Conservation (phyloP, 2,113 vertebrate genomes). For the Aegithalos caudatus region DNA sequence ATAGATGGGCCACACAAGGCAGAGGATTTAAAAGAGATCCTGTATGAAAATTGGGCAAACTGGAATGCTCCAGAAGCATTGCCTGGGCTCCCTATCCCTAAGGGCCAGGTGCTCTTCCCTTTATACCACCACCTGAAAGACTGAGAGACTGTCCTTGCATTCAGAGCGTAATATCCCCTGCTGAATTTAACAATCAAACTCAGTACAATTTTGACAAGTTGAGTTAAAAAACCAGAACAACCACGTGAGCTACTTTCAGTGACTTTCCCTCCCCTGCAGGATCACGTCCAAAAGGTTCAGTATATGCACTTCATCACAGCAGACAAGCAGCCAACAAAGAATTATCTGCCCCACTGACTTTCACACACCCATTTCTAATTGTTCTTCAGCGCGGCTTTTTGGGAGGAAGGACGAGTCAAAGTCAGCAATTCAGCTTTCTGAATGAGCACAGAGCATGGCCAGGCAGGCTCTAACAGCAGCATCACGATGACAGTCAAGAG, state of each 20-base stretch:
- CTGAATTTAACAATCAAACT: neutral
- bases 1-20: neutral
- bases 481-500: rapidly evolving
- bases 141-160: rapidly evolving
- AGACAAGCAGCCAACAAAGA: neutral
- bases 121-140: neutral
- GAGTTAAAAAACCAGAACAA: neutral
- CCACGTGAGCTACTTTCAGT: neutral
- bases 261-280: neutral
- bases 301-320: neutral
- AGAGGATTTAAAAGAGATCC: neutral
- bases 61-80: neutral
- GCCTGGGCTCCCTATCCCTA: neutral
- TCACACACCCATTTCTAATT: neutral
- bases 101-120: neutral
- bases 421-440: neutral
- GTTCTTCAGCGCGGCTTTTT: neutral
- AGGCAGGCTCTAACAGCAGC: rapidly evolving
- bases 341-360: neutral
- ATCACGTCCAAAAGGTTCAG: neutral
- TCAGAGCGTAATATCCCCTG: neutral
- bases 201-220: neutral
- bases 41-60: neutral
- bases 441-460: rapidly evolving
- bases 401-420: neutral